Base-by-base conservation (phyloP, 2,888 invertebrate genomes). In the Drosophila diplacantha region DNA sequence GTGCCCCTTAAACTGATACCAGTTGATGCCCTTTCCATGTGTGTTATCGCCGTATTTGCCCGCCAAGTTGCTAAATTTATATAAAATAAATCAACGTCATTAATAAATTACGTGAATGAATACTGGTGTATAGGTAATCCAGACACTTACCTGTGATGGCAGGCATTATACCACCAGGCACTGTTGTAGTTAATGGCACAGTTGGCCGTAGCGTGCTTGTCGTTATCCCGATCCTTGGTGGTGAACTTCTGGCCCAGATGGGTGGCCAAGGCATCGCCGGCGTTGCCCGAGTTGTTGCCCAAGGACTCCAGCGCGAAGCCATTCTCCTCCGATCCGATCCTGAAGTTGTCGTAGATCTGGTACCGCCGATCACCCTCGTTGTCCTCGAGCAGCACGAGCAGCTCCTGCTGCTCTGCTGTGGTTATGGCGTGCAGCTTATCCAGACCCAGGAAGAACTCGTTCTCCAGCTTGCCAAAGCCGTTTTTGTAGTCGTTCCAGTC, bases 371-470 rank as follows among this genome's bases (percentile, higher is more conserved):
- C 38, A 2, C 63, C 56, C 5, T 47, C 52, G 16, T 18, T 32
- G 12, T 73, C 61, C 11, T 55, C 60, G 3, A 73, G 24, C 3
- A 64, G 14, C 2, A 74, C 69, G 1, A 72, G 35, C 12, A 74
- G 12, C 24, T 73, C 55, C 16, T 72, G 72, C 14, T 22, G 38
- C 5, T 43, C 11, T 3, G 50, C 52, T 0, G 49, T 41, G 6
- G 60, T 74, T 16, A 69, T 43, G 8, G 69, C 64, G 26, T 72
- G 69, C 14, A 73, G 55, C 26, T 73, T 73, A 0, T 54, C 69
- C 14, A 75, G 32, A 0, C 73, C 76, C 18, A 71, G 7, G n/a
- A 73, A 75, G 24, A 69, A 68, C 18, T 74, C 69, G 1, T 60
- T 60, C 14, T 70, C 49, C 7, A 73, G 11, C 20, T 53, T 53